Conservation (phyloP, 2,888 invertebrate genomes). For the Thelaira solivaga region DNA sequence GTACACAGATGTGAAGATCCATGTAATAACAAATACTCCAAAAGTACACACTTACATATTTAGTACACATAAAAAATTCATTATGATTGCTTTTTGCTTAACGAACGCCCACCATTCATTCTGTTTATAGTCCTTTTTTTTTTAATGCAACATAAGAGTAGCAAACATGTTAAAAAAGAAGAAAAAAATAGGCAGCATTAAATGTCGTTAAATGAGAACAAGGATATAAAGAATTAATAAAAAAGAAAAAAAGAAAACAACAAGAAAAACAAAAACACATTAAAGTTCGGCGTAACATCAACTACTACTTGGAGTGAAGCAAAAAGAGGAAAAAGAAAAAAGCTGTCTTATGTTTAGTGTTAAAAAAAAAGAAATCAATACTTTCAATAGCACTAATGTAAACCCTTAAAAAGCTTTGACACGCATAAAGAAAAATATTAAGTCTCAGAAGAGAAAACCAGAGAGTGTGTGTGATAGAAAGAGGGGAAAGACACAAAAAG, state of each 20-base stretch:
- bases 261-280: slow-evolving; percentile 11
- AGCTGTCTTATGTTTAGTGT: slow-evolving; percentile 30
- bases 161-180: too few relatives aligned
- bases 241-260: slow-evolving; percentile 36
- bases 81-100: neutral
- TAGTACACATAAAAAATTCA: neutral
- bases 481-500: neutral
- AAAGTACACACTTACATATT: neutral
- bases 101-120: slow-evolving; percentile 44
- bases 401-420: slow-evolving; percentile 64
- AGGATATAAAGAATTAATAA: slow-evolving; percentile 57
- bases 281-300: slow-evolving; percentile 54
- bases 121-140: slow-evolving; percentile 20
- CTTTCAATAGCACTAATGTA: slow-evolving; percentile 45
- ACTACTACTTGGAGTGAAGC: slow-evolving; percentile 35
- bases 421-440: slow-evolving; percentile 33
- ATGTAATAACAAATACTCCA: too few relatives aligned
- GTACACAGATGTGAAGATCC: too few relatives aligned
- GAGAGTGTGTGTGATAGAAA: too few relatives aligned
- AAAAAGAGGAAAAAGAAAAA: too few relatives aligned
- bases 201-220: slow-evolving; percentile 60
- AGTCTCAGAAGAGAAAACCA: too few relatives aligned
- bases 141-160: slow-evolving; percentile 4
- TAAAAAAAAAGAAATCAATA: slow-evolving; percentile 45
- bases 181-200: slow-evolving; percentile 31